phyloP scores from a whole-genome alignment of 2,797 vertebrate species.

The Rhinophrynus dorsalis region DNA sequence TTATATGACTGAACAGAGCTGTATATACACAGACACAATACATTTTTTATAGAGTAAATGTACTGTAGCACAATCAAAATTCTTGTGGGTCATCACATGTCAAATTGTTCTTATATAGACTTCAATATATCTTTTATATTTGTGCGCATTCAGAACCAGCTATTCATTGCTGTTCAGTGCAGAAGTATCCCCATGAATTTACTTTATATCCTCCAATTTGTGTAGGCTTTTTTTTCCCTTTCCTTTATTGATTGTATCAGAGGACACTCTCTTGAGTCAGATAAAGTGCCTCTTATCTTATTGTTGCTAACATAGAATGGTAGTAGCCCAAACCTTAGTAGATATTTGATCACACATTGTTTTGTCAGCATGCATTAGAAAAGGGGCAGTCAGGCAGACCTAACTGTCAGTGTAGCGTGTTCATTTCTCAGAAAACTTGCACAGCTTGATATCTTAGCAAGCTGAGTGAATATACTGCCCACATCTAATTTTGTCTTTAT shows the following conservation, averaged over 20 bases:
- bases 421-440: not conserved
- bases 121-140: not conserved
- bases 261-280: not conserved
- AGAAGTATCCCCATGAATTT: not conserved
- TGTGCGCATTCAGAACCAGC: not conserved
- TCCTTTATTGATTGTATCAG: not conserved
- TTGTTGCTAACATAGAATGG: not conserved
- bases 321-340: not conserved
- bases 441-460: not conserved
- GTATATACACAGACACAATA: not conserved
- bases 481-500: not conserved
- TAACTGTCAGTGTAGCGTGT: not conserved
- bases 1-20: not conserved
- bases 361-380: too few species aligned
- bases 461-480: not conserved
- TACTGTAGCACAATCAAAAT: not conserved
- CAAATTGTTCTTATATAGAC: not conserved
- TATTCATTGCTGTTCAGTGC: not conserved
- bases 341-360: not conserved
- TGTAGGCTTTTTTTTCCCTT: not conserved
- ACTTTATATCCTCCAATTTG: not conserved
- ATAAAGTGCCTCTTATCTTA: not conserved
- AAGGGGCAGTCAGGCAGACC: not conserved
- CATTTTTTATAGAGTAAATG: not conserved
- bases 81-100: not conserved